A percentile compares a stretch with the other conserved stretches of the same genome.
Conservation (phyloP, 2,113 vertebrate species). For the Elephas maximus region DNA sequence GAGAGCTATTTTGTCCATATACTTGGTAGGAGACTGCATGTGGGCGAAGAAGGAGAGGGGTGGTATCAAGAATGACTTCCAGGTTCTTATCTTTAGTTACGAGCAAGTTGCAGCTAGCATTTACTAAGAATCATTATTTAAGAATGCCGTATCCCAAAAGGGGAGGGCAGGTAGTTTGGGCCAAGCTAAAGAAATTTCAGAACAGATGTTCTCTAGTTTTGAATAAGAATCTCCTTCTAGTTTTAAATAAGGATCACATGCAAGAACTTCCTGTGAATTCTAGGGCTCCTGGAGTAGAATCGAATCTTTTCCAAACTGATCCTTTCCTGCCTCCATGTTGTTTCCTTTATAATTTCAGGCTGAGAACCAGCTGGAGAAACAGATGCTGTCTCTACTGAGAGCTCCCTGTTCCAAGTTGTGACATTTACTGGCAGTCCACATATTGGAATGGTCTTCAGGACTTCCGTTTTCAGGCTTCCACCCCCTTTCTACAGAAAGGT, state of each 20-base stretch:
- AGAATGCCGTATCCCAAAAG: neutral
- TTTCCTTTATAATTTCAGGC: constrained; percentile 41
- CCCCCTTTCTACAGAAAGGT: neutral
- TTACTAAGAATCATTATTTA: neutral
- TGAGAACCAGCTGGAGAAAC: constrained; percentile 33
- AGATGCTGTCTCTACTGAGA: neutral
- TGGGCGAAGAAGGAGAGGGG: neutral
- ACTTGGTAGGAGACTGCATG: neutral
- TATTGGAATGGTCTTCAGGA: neutral
- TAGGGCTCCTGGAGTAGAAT: neutral
- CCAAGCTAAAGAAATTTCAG: neutral
- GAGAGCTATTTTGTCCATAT: neutral
- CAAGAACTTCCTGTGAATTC: constrained; percentile 24
- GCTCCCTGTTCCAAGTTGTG: neutral
- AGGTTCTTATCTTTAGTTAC: neutral
- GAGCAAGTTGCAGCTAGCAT: neutral
- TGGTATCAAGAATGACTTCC: neutral
- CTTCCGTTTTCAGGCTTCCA: neutral
- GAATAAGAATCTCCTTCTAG: neutral
- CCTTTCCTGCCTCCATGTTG: neutral
- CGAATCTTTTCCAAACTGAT: neutral
- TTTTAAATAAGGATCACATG: constrained; percentile 1
- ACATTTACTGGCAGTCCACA: neutral
- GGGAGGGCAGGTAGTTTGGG: neutral
- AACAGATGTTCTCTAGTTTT: neutral